phyloP scores from a whole-genome alignment of 2,888 invertebrate species.

The Calameuta filiformis region DNA sequence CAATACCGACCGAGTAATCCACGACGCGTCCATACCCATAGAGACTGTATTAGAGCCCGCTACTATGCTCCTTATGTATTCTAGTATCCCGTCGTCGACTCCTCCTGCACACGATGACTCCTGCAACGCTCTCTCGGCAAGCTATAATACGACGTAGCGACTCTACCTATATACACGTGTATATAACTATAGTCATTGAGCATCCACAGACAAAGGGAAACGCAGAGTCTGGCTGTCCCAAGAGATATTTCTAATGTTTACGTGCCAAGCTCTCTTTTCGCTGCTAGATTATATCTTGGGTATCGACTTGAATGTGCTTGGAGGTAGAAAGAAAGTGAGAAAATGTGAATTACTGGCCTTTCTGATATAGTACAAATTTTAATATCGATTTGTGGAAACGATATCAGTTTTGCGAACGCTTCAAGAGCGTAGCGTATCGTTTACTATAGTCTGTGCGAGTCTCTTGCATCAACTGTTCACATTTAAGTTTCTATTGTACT shows the following conservation, averaged over 20 bases:
- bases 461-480: not conserved
- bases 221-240: not conserved
- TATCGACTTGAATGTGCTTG: not conserved
- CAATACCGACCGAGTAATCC: not conserved
- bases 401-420: not conserved
- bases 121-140: not conserved
- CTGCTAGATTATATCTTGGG: not conserved
- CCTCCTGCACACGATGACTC: not conserved
- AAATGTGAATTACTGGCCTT: not conserved
- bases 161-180: not conserved
- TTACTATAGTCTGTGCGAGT: not conserved
- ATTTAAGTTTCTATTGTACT: not conserved
- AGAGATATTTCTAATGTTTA: not conserved
- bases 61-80: not conserved
- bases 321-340: not conserved
- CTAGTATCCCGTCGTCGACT: not conserved
- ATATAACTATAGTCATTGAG: too few species aligned
- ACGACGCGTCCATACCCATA: not conserved
- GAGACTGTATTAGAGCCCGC: not conserved
- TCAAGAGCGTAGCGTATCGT: not conserved
- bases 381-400: not conserved
- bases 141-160: not conserved
- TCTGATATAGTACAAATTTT: not conserved
- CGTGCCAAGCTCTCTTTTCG: not conserved
- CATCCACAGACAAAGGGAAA: not conserved